Evolutionary conservation across 2,113 vertebrate genomes (phyloP).

Genomic region (Brachyhypopomus gauderio): DNA sequence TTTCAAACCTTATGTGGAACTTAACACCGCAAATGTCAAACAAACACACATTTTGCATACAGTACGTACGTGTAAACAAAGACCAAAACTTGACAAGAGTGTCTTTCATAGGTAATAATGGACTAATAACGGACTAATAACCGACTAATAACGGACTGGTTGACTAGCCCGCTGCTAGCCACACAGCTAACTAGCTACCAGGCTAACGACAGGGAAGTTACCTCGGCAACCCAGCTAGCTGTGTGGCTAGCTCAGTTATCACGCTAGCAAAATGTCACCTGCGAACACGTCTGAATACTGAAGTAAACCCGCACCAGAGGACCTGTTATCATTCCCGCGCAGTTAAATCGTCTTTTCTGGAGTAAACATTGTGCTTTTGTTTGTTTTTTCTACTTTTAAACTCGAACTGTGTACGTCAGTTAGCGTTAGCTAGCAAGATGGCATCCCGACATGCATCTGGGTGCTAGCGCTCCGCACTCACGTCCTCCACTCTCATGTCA

Average conservation of each 20-base stretch:
- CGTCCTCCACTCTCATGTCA: slow-evolving; percentile 87
- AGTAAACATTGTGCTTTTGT: neutral
- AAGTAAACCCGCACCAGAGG: neutral
- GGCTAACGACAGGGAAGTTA: slow-evolving; percentile 18
- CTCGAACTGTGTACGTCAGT: neutral
- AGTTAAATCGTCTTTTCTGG: neutral
- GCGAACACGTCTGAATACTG: neutral
- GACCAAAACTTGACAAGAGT: no score
- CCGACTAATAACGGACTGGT: no score
- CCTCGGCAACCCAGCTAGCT: slow-evolving; percentile 24
- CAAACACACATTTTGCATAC: no score
- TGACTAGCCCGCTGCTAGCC: neutral
- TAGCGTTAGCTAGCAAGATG: slow-evolving; percentile 42
- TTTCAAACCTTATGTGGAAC: no score
- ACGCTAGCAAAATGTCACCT: neutral
- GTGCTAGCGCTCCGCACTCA: slow-evolving; percentile 61
- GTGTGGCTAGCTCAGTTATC: neutral
- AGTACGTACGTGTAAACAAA: no score
- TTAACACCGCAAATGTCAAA: no score
- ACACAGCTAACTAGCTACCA: neutral
- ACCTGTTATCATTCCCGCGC: neutral
- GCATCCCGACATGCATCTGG: slow-evolving; percentile 12
- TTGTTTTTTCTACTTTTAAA: neutral
- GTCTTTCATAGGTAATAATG: no score
- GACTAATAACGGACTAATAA: no score